Conservation (phyloP, 2,888 invertebrate genomes). For the Synanthedon myopaeformis region DNA sequence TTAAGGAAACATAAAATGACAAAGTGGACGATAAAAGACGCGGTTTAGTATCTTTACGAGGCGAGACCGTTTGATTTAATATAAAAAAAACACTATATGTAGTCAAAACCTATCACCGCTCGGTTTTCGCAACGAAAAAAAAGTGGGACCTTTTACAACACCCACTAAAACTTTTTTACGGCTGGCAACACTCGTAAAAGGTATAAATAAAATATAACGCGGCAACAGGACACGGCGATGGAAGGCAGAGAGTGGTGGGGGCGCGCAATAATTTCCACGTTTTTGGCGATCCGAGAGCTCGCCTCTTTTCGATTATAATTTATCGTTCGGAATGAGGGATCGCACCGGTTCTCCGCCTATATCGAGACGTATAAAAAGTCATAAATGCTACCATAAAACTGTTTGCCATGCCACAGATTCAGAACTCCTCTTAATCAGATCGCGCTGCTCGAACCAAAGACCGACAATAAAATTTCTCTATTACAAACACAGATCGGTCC, state of each 20-base stretch:
- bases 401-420: constrained; percentile 38
- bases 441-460: constrained; percentile 20
- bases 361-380: constrained; percentile 36
- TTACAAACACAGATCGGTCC: constrained; percentile 3
- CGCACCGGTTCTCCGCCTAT: constrained; percentile 23
- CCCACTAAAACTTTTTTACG: constrained; percentile 61
- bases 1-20: not conserved
- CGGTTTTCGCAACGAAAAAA: constrained; percentile 35
- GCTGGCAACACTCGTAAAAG: constrained; percentile 58
- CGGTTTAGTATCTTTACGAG: constrained; percentile 4
- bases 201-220: constrained; percentile 58
- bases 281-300: constrained; percentile 52
- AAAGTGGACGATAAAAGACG: not conserved
- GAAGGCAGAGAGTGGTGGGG: constrained; percentile 27
- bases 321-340: constrained; percentile 44
- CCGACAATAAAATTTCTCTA: not conserved
- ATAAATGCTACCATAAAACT: constrained; percentile 60
- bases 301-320: constrained; percentile 63
- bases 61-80: constrained; percentile 25
- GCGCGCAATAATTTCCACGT: constrained; percentile 55
- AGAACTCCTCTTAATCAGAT: constrained; percentile 37
- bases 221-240: constrained; percentile 41
- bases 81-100: constrained; percentile 19
- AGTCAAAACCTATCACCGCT: constrained; percentile 33
- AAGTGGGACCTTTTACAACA: constrained; percentile 45